Evolutionary conservation across 2,113 vertebrate genomes (phyloP), one percentile per base, ranked within the genome.

Genomic region (Apus apus): DNA sequence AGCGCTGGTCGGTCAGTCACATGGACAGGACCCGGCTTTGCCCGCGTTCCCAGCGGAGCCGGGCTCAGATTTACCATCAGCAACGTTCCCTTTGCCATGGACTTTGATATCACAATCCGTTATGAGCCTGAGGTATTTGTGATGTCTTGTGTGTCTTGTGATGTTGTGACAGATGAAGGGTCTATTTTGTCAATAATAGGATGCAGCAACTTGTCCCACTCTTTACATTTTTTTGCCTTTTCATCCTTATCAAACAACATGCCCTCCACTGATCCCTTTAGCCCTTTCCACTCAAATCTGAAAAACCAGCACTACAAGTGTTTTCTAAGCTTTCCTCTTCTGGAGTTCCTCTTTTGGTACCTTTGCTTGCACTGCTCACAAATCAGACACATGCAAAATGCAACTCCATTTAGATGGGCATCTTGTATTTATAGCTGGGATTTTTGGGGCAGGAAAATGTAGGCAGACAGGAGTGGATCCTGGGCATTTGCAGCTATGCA

Each of bases 21-120:
- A 0, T 99, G 99, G 99, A 99, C 98, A 0, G 99, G 98, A 23
- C 96, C 96, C 1, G 99, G 99, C 87, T 98, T 99, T 4, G 97
- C 98, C 54, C 96, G 97, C 0, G 93, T 99, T 48, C 94, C 97
- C n/a, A 96, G 98, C 0, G 97, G 98, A 38, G 95, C 97, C 9
- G 98, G 98, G 43, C 98, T 99, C 68, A 97, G 98, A 93, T 99
- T 99, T 95, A 92, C 91, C 4, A 91, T 99, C 72, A 96, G 77
- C 93, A 98, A 99, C 21, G 51, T 99, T 51, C 98, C 98, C 4
- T 96, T 97, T 72, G 97, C 98, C 3, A 97, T 98, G 97, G 96
- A 99, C 54, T 99, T 99, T 66, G 92, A 97, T 38, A 67, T 99
- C n/a, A 93, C 97, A 2, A 95, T 99, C 93, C 97, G 93, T 94